Evolutionary conservation across 2,113 vertebrate genomes (phyloP).

Genomic region (Galeopterus variegatus): DNA sequence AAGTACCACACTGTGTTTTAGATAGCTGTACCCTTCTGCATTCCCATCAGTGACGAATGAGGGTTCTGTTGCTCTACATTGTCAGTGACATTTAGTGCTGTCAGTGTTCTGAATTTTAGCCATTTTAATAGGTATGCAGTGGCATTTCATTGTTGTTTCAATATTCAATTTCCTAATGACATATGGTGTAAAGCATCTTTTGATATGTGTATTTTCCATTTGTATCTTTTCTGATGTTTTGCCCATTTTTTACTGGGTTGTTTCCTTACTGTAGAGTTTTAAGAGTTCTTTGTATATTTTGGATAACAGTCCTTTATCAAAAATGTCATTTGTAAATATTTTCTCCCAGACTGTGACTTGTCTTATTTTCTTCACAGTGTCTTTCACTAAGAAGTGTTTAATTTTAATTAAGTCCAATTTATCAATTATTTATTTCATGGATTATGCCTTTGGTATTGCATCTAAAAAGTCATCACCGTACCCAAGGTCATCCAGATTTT

Average conservation of each 20-base stretch:
- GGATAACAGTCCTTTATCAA: not conserved
- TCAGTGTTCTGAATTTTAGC: not conserved
- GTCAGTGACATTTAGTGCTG: not conserved
- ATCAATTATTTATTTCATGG: not conserved
- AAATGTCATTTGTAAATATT: not conserved
- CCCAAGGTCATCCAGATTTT: not conserved
- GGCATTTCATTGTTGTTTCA: not conserved
- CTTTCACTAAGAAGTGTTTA: not conserved
- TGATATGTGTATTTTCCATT: not conserved
- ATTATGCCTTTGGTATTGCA: not conserved
- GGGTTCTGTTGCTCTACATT: not conserved
- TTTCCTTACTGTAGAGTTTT: not conserved
- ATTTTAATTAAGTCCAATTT: not conserved
- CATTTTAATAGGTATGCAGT: too few species aligned
- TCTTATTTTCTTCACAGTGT: not conserved
- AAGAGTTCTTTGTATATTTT: not conserved
- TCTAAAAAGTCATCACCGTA: not conserved
- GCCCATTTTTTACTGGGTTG: not conserved
- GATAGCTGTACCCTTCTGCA: not conserved
- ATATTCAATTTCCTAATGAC: too few species aligned
- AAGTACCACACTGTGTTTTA: not conserved
- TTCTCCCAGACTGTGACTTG: not conserved
- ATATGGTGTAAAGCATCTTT: not conserved
- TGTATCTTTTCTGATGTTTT: not conserved
- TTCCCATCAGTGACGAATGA: not conserved